Evolutionary conservation across 2,797 vertebrate species (phyloP).

Genomic region (Pipistrellus pygmaeus): DNA sequence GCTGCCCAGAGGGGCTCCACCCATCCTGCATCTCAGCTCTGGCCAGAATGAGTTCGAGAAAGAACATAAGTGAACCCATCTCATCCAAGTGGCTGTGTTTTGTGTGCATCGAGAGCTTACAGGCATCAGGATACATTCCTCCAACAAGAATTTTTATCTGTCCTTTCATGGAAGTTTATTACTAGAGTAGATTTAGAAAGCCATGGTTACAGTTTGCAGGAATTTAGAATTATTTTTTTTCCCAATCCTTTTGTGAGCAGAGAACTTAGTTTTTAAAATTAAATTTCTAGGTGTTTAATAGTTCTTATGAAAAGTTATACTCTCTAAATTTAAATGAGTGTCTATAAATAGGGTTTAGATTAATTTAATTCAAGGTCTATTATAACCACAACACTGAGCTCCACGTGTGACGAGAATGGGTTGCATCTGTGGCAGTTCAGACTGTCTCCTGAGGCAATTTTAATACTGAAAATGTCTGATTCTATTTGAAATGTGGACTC

Average conservation of each 20-base stretch:
- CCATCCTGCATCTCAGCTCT: neutral
- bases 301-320: neutral
- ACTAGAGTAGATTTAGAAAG: neutral
- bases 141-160: neutral
- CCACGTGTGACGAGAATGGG: neutral
- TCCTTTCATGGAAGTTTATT: neutral
- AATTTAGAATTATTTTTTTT: slow-evolving; percentile 18
- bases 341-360: neutral
- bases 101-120: neutral
- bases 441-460: neutral
- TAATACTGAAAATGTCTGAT: slow-evolving; percentile 17
- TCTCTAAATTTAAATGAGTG: slow-evolving; percentile 34
- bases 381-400: neutral
- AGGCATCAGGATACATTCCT: neutral
- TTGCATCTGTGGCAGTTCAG: neutral
- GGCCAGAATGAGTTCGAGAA: neutral
- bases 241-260: neutral
- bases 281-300: neutral
- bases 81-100: neutral
- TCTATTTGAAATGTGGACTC: slow-evolving; percentile 7
- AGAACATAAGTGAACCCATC: neutral
- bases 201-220: neutral
- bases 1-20: neutral
- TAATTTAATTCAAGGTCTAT: neutral
- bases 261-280: neutral